A percentile compares a stretch with the other conserved stretches of the same genome.
Conservation (phyloP, 2,113 vertebrate genomes). For the Ahaetulla prasina region DNA sequence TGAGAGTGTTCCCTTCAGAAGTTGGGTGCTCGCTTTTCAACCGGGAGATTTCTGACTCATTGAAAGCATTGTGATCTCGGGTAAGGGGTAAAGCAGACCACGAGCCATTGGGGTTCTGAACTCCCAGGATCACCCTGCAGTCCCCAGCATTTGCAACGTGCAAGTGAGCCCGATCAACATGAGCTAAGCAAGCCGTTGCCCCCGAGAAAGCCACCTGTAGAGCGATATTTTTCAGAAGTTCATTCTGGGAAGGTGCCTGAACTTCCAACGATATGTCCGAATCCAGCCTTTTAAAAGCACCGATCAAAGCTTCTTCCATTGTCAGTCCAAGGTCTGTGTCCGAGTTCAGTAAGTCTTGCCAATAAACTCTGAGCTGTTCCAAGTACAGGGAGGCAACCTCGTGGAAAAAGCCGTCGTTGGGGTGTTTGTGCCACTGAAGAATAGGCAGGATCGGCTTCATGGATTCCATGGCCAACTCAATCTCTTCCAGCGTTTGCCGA, state of each 20-base stretch:
- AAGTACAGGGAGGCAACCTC: conserved; percentile 81
- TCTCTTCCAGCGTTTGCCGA: conserved; percentile 77
- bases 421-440: conserved; percentile 87
- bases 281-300: conserved; percentile 88
- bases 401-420: conserved; percentile 73
- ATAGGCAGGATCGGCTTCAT: conserved; percentile 81
- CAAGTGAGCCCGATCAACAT: conserved; percentile 77
- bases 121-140: conserved; percentile 84
- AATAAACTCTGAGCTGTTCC: conserved; percentile 88
- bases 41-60: conserved; percentile 78
- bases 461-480: conserved; percentile 82
- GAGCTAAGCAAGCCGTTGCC: conserved; percentile 87
- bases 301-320: conserved; percentile 77
- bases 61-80: conserved; percentile 83
- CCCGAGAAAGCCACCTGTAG: conserved; percentile 93
- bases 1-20: conserved; percentile 79
- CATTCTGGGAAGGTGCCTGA: conserved; percentile 82
- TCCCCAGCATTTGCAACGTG: conserved; percentile 89
- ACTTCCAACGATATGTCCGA: conserved; percentile 90
- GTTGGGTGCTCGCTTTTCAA: conserved; percentile 80
- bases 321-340: conserved; percentile 77
- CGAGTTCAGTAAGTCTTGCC: conserved; percentile 87
- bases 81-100: conserved; percentile 89
- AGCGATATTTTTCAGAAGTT: conserved; percentile 79
- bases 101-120: conserved; percentile 76